Evolutionary conservation across 2,113 vertebrate genomes (phyloP), one percentile per base, ranked within the genome.

Genomic region (Ceyx melanurus): DNA sequence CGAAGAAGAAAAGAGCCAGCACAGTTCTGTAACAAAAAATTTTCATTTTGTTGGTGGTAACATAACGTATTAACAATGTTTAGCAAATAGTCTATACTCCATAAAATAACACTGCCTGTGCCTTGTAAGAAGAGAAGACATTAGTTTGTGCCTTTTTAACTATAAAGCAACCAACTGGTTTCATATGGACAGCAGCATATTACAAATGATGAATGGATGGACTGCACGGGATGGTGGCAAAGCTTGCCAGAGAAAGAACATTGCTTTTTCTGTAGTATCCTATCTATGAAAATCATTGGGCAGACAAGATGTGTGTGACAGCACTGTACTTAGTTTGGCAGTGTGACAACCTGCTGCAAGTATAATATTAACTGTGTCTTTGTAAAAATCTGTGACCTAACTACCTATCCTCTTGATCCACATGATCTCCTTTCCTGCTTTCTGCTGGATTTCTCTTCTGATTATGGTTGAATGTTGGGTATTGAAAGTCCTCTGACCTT

Each of bases 91-190:
- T 37, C 21, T 66, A 1, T 46, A 28, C 11, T 31, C 5, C 42
- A 26, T 68, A 50, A 89, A 81, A 19, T 37, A 78, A 13, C 8
- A n/a, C 10, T 60, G 25, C 10, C 19, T 0, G 0, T 68, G 2
- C 31, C 45, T 76, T 48, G n/a, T 73, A 79, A 53, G 5, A 60
- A 65, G 21, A 60, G n/a, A 28, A 9, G 13, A 20, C 5, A 8
- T 5, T 10, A 10, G 5, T 14, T 62, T 77, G 13, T 79, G 48
- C 50, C 31, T 75, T 79, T 79, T 62, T 50, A 33, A 22, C 6
- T n/a, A 2, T 11, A 43, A 71, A 13, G 48, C 48, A 88, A 51
- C 15, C 1, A 2, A 29, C 4, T 57, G 6, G 20, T 84, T 18
- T 81, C 2, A 3, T 8, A 12, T 40, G 33, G 35, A 17, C 33